Base-by-base conservation (phyloP, 2,113 vertebrate species). In the Rattus rattus region DNA sequence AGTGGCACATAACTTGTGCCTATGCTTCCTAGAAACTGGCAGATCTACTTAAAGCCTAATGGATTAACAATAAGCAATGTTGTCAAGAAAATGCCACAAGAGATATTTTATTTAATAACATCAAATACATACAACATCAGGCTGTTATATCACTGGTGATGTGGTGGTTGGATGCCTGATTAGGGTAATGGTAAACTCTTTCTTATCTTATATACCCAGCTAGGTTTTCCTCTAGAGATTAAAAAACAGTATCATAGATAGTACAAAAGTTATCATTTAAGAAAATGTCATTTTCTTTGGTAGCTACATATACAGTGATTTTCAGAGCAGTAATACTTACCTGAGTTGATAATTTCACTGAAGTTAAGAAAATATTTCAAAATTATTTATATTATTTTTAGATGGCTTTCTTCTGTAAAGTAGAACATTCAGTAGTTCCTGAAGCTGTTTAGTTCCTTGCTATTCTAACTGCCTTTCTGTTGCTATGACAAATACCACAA, bases 381-480 rank as follows among this genome's bases (percentile, higher is more conserved):
- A n/a, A 83, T 63, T 76, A 67, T n/a, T 94, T 80, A n/a, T 87
- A 17, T 87, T 36, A 13, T 70, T 69, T 59, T 86, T n/a, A 75
- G 56, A n/a, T 92, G 76, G 63, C 17, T 90, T 96, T 95, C 84
- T 92, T 83, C 20, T 5, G 2, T 13, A 89, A 95, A 95, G 33
- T 22, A 67, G 26, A 94, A 47, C 33, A 39, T 52, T 54, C n/a
- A 13, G 54, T 83, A 69, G 69, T 77, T 72, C 33, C 22, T 79
- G 86, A 28, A 52, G 92, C 80, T 96, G 80, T 33, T 73, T 54
- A 16, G 14, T 47, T 96, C 52, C 43, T 36, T 70, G 19, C 33
- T 86, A 19, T 67, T 67, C 43, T 47, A 49, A 10, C 28, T 67
- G 61, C 0, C 83, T 6, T 86, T 47, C 61, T 67, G 83, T 30